These are phyloP conservation scores for Oophaga sylvatica DNA, from an alignment of 2,797 vertebrate species.

Conservation along the genomic window DNA sequence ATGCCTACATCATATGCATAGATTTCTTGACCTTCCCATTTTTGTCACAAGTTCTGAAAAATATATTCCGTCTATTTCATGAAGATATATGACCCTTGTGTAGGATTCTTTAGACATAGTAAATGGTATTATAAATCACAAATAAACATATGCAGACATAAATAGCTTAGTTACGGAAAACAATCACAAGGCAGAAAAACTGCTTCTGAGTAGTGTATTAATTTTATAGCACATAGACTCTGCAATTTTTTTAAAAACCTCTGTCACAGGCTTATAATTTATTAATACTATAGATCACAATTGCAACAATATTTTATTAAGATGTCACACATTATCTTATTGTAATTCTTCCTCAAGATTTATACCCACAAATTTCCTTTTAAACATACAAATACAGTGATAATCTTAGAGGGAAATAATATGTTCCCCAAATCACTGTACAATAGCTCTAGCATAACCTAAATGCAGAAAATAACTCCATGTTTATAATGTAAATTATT, in stretches of 20 bases:
- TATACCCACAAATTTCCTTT: background rate
- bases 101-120: conserved; percentile 8
- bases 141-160: conserved; percentile 13
- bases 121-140: conserved; percentile 37
- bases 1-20: background rate
- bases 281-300: background rate
- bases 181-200: background rate
- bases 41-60: background rate
- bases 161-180: background rate
- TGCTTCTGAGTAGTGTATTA: background rate
- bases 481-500: too few species aligned
- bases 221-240: background rate
- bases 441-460: background rate
- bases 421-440: background rate
- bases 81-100: conserved; percentile 11
- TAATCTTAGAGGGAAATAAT: background rate
- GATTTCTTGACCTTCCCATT: background rate
- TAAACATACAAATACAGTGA: background rate
- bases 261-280: background rate
- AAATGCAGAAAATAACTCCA: background rate
- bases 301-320: background rate
- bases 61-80: conserved; percentile 10
- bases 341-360: background rate
- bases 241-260: background rate
- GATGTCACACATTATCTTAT: background rate